Base-by-base conservation (phyloP, 1,140 invertebrate genomes). In the Diorhabda sublineata region DNA sequence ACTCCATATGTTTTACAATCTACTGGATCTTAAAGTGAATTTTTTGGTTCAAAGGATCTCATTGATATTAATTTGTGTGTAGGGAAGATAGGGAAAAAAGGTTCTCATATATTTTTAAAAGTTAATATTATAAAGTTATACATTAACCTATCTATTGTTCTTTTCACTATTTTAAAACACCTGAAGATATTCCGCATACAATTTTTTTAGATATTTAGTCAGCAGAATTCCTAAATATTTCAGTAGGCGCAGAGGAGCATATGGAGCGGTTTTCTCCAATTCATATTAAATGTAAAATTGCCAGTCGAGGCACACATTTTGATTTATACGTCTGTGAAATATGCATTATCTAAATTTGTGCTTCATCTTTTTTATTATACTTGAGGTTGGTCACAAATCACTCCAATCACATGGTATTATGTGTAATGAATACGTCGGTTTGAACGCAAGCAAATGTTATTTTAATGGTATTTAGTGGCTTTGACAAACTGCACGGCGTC, bases 261-360 rank as follows among this genome's bases (percentile, higher is more conserved):
- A 9, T 44, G 58, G 41, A 59, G 58, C 3, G 58, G 58, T 59
- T 59, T 44, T 44, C 43, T 62, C 42, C 61, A 62, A 62, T 62
- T 62, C 61, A 62, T 62, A 62, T 47, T 52, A 62, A 62, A 65
- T 67, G 64, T 73, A 67, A 71, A 77, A 75, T 77, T 71, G 74
- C 70, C 69, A 74, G 71, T 71, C 74, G 67, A 65, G 69, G 69
- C 73, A 75, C 77, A 77, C 74, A 70, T 73, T 71, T 71, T 77
- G 77, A 78, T 78, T 76, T 76, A 78, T 76, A 52, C 67, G 72
- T 74, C 76, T 75, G 73, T 75, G 72, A 77, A 76, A 77, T 76
- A 76, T 77, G 75, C 77, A 76, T 76, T 77, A 77, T 75, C 74
- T 72, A 75, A 78, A 77, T 79, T 77, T 75, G 75, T 73, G 75